These are phyloP conservation scores for Parazoanthus atlanticus DNA, from an alignment of 92 coral and sea anemone genomes.

Conservation along the genomic window DNA sequence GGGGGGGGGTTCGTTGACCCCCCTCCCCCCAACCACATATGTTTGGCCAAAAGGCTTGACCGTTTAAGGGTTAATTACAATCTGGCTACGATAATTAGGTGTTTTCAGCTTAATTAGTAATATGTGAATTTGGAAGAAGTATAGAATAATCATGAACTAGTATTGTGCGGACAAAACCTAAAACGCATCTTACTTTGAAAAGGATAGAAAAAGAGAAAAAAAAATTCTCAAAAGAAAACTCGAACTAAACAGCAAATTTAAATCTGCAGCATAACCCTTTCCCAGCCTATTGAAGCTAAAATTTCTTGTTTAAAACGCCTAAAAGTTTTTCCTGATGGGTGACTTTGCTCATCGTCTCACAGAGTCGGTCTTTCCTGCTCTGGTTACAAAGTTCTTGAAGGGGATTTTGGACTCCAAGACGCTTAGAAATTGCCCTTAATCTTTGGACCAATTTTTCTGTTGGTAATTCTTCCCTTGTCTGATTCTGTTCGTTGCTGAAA, in stretches of 20 bases:
- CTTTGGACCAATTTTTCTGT: conserved; percentile 1
- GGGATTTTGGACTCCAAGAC: conserved; percentile 7
- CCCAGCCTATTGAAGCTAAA: neutral
- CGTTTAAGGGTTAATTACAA: too few relatives aligned
- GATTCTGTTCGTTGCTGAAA: neutral
- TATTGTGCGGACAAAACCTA: neutral
- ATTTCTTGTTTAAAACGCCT: neutral
- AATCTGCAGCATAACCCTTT: neutral
- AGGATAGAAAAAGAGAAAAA: neutral
- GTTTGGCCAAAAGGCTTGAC: too few relatives aligned
- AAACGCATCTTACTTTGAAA: neutral
- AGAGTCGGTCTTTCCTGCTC: neutral
- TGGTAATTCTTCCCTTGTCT: neutral
- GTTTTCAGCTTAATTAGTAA: too few relatives aligned
- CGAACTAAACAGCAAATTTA: neutral
- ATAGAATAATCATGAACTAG: neutral
- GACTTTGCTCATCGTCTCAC: neutral
- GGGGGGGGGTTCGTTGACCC: too few relatives aligned
- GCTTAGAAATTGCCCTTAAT: neutral
- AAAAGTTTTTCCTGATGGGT: neutral
- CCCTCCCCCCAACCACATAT: too few relatives aligned
- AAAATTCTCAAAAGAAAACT: neutral
- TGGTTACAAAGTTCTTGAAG: neutral
- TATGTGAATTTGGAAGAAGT: too few relatives aligned
- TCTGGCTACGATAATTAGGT: neutral